These are phyloP conservation scores for Heliconius sara DNA, from an alignment of 2,888 invertebrate genomes.

Conservation along the genomic window DNA sequence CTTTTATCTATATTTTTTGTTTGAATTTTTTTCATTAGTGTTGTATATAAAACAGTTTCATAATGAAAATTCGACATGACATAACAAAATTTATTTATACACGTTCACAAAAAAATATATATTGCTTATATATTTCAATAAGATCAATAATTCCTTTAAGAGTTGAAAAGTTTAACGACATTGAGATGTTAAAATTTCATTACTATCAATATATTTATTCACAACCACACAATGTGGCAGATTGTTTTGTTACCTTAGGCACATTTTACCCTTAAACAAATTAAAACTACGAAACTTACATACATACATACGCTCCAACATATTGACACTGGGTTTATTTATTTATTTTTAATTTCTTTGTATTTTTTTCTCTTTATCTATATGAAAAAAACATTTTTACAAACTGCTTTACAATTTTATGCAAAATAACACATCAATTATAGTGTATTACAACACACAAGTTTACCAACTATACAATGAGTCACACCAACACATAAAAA, in stretches of 20 bases:
- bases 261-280: conserved; percentile 60
- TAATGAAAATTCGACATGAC: conserved; percentile 15
- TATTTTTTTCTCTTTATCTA: background rate
- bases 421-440: background rate
- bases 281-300: conserved; percentile 33
- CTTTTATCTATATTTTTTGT: background rate
- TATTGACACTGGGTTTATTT: background rate
- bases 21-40: background rate
- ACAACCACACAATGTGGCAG: conserved; percentile 28
- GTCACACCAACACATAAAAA: too few relatives aligned
- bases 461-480: background rate
- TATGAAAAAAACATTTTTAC: background rate
- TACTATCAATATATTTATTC: conserved; percentile 6
- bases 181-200: conserved; percentile 28
- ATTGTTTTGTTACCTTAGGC: conserved; percentile 57
- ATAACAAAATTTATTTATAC: background rate
- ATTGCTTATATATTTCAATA: conserved; percentile 25
- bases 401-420: background rate
- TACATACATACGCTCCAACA: conserved; percentile 8
- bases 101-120: background rate
- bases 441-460: background rate
- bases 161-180: conserved; percentile 34
- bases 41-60: background rate
- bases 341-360: background rate
- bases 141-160: conserved; percentile 47